Evolutionary conservation across 2,797 vertebrate species (phyloP).

Genomic region (Gorsachius magnificus): DNA sequence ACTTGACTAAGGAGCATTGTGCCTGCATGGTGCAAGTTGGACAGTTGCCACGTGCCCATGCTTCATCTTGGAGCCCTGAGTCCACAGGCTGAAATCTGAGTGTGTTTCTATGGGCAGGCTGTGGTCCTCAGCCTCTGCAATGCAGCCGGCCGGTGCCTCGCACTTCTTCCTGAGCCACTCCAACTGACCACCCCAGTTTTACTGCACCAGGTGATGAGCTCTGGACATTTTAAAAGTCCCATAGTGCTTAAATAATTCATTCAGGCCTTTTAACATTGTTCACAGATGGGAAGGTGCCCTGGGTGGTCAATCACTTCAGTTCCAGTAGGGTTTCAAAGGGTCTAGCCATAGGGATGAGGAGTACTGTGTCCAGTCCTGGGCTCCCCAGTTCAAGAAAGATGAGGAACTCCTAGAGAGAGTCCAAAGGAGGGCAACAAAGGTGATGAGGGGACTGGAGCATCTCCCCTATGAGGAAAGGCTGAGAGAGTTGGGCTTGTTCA

Average conservation of each 20-base stretch:
- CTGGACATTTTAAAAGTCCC: background rate
- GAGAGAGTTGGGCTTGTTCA: too few species aligned
- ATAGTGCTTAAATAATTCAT: background rate
- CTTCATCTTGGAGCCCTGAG: background rate
- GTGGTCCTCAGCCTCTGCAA: background rate
- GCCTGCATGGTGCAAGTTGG: background rate
- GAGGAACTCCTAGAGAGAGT: too few species aligned
- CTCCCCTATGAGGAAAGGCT: too few species aligned
- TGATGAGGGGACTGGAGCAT: too few species aligned
- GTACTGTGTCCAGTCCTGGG: too few species aligned
- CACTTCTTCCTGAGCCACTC: background rate
- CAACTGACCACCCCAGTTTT: rapidly evolving
- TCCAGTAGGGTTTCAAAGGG: background rate
- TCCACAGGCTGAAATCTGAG: background rate
- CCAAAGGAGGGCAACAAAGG: too few species aligned
- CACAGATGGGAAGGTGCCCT: background rate
- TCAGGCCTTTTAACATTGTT: background rate
- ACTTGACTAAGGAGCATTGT: background rate
- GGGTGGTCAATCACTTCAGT: background rate
- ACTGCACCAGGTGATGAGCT: background rate
- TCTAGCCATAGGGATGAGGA: background rate
- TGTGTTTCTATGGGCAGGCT: rapidly evolving
- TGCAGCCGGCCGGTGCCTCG: rapidly evolving
- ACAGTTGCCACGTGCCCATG: background rate
- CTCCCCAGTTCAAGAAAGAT: too few species aligned